Evolutionary conservation across 2,113 vertebrate genomes (phyloP), one percentile per base, ranked within the genome.

Genomic region (Trichechus manatus): DNA sequence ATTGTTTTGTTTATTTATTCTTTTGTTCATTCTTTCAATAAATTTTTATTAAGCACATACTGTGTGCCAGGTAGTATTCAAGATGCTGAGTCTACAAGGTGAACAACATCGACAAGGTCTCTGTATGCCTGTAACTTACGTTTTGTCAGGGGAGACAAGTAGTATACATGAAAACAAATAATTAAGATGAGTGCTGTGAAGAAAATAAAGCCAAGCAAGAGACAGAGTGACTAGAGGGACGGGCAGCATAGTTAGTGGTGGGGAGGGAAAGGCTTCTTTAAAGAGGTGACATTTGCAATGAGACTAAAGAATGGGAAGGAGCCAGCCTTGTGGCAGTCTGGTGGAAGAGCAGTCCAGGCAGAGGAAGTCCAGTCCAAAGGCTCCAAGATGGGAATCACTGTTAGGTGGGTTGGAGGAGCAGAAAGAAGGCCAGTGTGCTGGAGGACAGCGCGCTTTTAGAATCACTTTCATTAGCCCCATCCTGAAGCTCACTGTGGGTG

Each of bases 131-230:
- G 29, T 36, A 70, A 22, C 25, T 31, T 50, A 31, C 3, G 20
- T 66, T 87, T 42, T 72, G 90, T 88, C 53, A 56, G 47, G 56
- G 70, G 70, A 87, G 61, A 56, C 56, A 86, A 85, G 82, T 9
- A 33, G 14, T 53, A 14, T 33, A 77, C 11, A 29, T 64, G 59
- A 36, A 66, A 88, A 93, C 44, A 74, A 50, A 20, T 25, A 44
- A 88, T 56, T 25, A 42, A 96, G 74, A 70, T 80, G 36, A 63
- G 36, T 47, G 9, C 74, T 91, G 22, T 44, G 39, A 80, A 92
- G 88, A 89, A 95, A 85, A 70, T 64, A 85, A 85, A 95, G 84
- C 56, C 47, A 44, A 72, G 15, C n/a, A 42, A 36, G 27, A 36
- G 31, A 70, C 1, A 91, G 56, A 87, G 3, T 33, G 79, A 70